Conservation (phyloP, 1,140 invertebrate genomes). For the Sitophilus oryzae region DNA sequence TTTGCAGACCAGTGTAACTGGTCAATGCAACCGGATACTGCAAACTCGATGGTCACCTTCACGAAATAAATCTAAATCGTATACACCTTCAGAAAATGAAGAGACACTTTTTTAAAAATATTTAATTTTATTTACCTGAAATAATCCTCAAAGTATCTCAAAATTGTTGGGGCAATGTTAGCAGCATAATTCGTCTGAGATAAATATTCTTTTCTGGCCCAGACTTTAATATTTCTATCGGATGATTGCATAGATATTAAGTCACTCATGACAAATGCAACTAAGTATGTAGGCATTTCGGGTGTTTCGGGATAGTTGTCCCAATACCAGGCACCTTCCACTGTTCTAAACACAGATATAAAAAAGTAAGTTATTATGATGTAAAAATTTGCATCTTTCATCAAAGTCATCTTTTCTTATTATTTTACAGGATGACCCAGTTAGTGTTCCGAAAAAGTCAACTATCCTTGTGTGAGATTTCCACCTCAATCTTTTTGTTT, state of each 20-base stretch:
- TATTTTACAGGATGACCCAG: no score
- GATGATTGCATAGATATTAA: slow-evolving; percentile 72
- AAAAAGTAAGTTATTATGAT: no score
- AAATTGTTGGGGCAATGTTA: slow-evolving; percentile 71
- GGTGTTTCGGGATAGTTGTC: slow-evolving; percentile 77
- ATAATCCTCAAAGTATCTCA: slow-evolving; percentile 79
- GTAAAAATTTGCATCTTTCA: no score
- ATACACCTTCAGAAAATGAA: no score
- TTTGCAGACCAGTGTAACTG: no score
- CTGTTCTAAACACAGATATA: slow-evolving; percentile 9
- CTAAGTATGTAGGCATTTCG: slow-evolving; percentile 90
- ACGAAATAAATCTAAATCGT: no score
- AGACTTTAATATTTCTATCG: slow-evolving; percentile 62
- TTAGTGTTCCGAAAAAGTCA: background rate
- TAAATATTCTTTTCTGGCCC: slow-evolving; percentile 75
- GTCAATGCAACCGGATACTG: no score
- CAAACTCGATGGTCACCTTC: no score
- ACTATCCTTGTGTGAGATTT: background rate
- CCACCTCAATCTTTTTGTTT: no score
- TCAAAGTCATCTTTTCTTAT: no score
- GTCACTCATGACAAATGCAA: slow-evolving; percentile 89
- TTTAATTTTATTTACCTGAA: slow-evolving; percentile 48
- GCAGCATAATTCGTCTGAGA: slow-evolving; percentile 73
- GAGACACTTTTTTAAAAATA: background rate
- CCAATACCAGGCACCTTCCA: slow-evolving; percentile 45